Base-by-base conservation (phyloP, 2,113 vertebrate genomes). In the Podiceps cristatus region DNA sequence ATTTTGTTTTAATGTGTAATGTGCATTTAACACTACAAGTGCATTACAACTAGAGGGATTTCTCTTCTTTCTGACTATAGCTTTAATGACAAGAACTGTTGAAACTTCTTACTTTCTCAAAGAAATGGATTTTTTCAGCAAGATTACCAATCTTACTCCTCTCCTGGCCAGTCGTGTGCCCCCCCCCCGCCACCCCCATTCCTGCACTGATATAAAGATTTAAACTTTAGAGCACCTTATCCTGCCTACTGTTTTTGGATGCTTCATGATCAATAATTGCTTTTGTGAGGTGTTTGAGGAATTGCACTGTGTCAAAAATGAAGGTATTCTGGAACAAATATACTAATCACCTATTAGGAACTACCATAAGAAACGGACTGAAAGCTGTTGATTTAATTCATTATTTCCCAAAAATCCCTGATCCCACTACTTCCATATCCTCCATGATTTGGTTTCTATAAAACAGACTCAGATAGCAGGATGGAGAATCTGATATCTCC, bases 251-350 rank as follows among this genome's bases (percentile, higher is more conserved):
- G 66, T 31, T 81, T 92, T 88, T 42, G n/a, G 18, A 88, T 60
- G 95, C 58, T 85, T 76, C 18, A 35, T 60, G 53, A 58, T 94
- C 47, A 93, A 22, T 76, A 86, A 79, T 66, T 91, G 74, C 29
- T 72, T 94, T 90, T 73, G 63, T 88, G 88, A 80, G 63, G 55
- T 86, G 74, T 87, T 42, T 95, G 75, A 95, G 64, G 31, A 28
- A 77, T 77, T 72, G 10, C 23, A 92, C 42, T 83, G 59, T 11
- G 12, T 76, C 66, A 72, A 90, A 90, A 91, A 78, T 60, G 50
- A 45, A 94, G 56, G 52, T 72, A 71, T 86, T 33, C 66, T 77
- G 86, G 31, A 72, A 35, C 42, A 71, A 96, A 80, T 64, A 64
- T 87, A 69, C 50, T 96, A 62, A 42, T 31, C 44, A 62, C 40